Percentiles rank a stretch among this genome's conserved stretches.
phyloP scores from a whole-genome alignment of 2,113 vertebrate genomes.

The Diadophis punctatus region DNA sequence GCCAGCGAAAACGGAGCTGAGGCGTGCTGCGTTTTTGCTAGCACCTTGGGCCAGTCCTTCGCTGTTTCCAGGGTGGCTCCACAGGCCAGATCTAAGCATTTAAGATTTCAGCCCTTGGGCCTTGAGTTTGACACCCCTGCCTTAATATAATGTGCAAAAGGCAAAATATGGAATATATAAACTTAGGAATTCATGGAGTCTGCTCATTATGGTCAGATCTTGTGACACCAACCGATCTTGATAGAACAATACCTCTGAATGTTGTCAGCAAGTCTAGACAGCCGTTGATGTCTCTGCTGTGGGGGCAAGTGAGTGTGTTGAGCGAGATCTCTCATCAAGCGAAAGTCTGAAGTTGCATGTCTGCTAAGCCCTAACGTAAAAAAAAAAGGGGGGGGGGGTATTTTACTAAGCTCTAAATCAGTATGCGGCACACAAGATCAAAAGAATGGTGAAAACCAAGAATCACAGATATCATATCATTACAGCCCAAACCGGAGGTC shows the following conservation, averaged over 20 bases:
- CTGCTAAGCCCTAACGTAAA: constrained; percentile 49
- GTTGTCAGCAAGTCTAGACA: constrained; percentile 55
- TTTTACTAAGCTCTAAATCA: background rate
- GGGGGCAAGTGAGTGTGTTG: constrained; percentile 54
- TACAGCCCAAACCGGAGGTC: background rate
- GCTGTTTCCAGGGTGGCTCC: too few species aligned
- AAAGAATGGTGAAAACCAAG: background rate
- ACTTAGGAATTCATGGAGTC: background rate
- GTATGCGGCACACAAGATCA: background rate
- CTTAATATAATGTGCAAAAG: background rate
- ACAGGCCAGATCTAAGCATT: too few species aligned
- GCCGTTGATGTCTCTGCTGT: constrained; percentile 49
- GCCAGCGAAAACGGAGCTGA: too few species aligned
- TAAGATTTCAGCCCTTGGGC: too few species aligned
- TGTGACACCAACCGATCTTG: background rate
- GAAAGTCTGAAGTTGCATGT: constrained; percentile 54
- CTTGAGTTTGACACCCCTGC: too few species aligned
- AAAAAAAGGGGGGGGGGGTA: fast-evolving
- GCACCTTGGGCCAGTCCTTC: too few species aligned
- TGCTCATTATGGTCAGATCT: background rate
- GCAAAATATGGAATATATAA: background rate
- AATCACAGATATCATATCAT: background rate
- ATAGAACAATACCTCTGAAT: constrained; percentile 60
- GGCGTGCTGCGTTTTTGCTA: too few species aligned
- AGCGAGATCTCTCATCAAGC: constrained; percentile 61